Evolutionary conservation across 2,113 vertebrate genomes (phyloP), one percentile per base, ranked within the genome.

Genomic region (Abramis brama): DNA sequence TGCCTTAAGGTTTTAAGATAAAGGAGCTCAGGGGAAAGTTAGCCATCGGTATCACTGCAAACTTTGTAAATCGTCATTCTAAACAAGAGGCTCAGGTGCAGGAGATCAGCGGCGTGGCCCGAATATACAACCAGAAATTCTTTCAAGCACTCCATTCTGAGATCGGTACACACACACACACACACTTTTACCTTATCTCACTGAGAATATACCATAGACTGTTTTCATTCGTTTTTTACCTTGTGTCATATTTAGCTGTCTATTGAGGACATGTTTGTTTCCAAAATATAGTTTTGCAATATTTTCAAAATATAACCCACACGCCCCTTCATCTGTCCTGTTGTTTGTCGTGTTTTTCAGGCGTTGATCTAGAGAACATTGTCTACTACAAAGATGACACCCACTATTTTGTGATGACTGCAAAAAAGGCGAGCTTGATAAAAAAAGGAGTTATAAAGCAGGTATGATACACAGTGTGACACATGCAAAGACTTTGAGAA

Each of bases 371-470:
- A 91, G 98, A 99, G 89, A 99, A 99, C 91, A 99, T 99, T 0
- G 98, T 99, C 30, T 99, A 99, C 95, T 99, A 99, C 92, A 99
- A 97, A 93, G 97, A 98, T 0, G 97, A 97, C 87, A 99, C 98
- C 55, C 98, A 99, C 92, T 99, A 99, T 87, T 99, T 99, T 21
- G 97, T 99, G 90, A 99, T 99, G 98, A 99, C 98, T n/a, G 97
- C 98, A 92, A 99, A 97, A 92, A 99, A 98, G 90, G 96, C 96
- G 81, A 97, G 97, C 86, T 92, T 99, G 89, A 92, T 99, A 80
- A 94, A 95, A 57, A 97, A 94, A 36, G 97, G 97, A 0, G 98
- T 99, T 84, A 96, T 99, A 87, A 95, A 94, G 39, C 93, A 97
- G 95, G 98, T 98, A 90, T 88, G 91, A 82, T 85, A 83, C 4